Percentiles rank a stretch among this genome's conserved stretches.
Evolutionary conservation across 2,888 invertebrate species (phyloP).

Genomic region (Drosophila rellima): DNA sequence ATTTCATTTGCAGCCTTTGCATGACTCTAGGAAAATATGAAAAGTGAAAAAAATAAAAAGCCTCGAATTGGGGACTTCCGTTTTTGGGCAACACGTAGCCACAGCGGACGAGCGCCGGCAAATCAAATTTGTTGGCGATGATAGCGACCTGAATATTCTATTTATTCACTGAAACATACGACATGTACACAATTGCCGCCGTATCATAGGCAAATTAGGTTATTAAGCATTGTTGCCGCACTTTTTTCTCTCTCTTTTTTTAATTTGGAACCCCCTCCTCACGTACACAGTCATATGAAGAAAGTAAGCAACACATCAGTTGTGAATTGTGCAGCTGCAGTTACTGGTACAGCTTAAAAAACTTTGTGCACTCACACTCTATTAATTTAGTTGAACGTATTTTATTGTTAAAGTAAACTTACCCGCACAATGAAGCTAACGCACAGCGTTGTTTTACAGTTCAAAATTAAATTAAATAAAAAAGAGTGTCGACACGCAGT

Average conservation of each 20-base stretch:
- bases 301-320: constrained; percentile 24
- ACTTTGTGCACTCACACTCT: not conserved
- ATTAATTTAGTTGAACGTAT: not conserved
- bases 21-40: constrained; percentile 5
- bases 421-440: constrained; percentile 33
- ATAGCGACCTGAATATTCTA: constrained; percentile 36
- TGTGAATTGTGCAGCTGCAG: constrained; percentile 27
- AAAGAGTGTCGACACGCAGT: constrained; percentile 48
- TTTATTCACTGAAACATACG: constrained; percentile 12
- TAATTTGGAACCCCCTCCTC: constrained; percentile 21
- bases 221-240: constrained; percentile 33
- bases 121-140: not conserved
- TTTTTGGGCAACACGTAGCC: constrained; percentile 49
- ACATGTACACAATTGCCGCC: constrained; percentile 2
- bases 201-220: constrained; percentile 29
- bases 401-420: constrained; percentile 20
- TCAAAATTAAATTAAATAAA: constrained; percentile 49
- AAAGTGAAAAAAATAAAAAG: not conserved
- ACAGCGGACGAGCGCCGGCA: constrained; percentile 31
- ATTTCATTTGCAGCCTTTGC: constrained; percentile 7
- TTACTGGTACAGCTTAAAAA: not conserved
- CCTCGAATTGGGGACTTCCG: constrained; percentile 46
- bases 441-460: constrained; percentile 37
- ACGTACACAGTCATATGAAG: constrained; percentile 14
- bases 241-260: constrained; percentile 19